phyloP scores from a whole-genome alignment of 2,797 vertebrate genomes.

The Antennarius maculatus region DNA sequence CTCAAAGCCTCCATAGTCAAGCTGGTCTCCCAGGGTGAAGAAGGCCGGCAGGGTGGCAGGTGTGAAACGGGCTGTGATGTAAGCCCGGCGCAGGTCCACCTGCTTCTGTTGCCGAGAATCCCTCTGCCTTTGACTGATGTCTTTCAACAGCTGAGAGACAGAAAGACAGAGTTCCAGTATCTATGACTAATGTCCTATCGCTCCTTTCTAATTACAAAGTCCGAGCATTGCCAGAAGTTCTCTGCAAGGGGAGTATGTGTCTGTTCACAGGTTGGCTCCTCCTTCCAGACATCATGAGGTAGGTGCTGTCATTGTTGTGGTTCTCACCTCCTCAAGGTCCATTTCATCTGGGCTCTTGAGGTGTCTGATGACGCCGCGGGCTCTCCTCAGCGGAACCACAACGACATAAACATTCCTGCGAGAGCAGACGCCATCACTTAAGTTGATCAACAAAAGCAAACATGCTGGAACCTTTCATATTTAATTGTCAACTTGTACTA shows the following conservation, averaged over 20 bases:
- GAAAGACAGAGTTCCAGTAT: slow-evolving; percentile 16
- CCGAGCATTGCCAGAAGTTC: slow-evolving; percentile 44
- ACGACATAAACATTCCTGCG: slow-evolving; percentile 94
- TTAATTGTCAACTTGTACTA: neutral
- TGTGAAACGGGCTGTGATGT: slow-evolving; percentile 93
- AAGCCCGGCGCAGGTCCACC: slow-evolving; percentile 90
- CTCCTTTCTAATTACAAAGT: slow-evolving; percentile 45
- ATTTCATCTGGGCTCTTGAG: slow-evolving; percentile 95
- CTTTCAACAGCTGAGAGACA: slow-evolving; percentile 87
- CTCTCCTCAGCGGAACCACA: slow-evolving; percentile 90
- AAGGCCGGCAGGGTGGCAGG: slow-evolving; percentile 86
- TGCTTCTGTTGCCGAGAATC: slow-evolving; percentile 91
- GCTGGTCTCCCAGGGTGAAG: slow-evolving; percentile 94
- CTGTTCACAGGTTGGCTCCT: slow-evolving; percentile 41
- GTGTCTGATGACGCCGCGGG: slow-evolving; percentile 87
- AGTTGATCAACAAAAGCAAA: slow-evolving; percentile 14
- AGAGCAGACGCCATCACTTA: slow-evolving; percentile 31
- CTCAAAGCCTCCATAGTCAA: slow-evolving; percentile 93
- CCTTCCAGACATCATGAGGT: slow-evolving; percentile 46
- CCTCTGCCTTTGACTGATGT: slow-evolving; percentile 86
- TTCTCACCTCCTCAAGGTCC: slow-evolving; percentile 96
- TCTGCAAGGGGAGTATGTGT: slow-evolving; percentile 19
- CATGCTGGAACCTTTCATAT: neutral
- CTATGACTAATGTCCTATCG: slow-evolving; percentile 47
- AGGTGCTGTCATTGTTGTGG: slow-evolving; percentile 38